A percentile compares a stretch with the other conserved stretches of the same genome.
Conservation (phyloP, 1,140 invertebrate species). For the Trichonephila clavipes region DNA sequence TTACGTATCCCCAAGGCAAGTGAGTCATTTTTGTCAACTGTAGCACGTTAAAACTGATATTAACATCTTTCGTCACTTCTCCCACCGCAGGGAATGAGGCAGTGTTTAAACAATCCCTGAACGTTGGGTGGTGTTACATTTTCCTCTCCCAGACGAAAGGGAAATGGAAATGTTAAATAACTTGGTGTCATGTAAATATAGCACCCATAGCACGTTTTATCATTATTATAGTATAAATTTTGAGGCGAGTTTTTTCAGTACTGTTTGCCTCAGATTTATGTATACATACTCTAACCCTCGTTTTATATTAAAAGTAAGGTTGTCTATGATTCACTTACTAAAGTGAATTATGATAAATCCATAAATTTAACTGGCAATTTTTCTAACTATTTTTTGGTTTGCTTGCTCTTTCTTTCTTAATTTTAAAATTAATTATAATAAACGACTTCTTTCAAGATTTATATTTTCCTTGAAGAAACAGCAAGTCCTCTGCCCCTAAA, state of each 20-base stretch:
- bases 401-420: no score
- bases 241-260: background rate
- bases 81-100: background rate
- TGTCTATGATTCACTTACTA: no score
- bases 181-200: background rate
- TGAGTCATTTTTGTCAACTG: conserved; percentile 24
- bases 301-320: no score
- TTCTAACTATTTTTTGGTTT: no score
- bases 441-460: no score
- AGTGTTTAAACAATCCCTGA: conserved; percentile 1
- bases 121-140: background rate
- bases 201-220: background rate
- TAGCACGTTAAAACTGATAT: background rate
- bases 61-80: background rate
- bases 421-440: no score
- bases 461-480: no score
- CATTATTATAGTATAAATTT: background rate
- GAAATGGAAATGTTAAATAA: conserved; percentile 23
- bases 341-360: no score
- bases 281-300: background rate
- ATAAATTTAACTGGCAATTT: no score
- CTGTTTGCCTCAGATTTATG: background rate
- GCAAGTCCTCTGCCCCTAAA: no score
- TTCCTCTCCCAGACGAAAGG: background rate
- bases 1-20: background rate